Evolutionary conservation across 2,888 invertebrate species (phyloP).

Genomic region (Onchidella celtica): DNA sequence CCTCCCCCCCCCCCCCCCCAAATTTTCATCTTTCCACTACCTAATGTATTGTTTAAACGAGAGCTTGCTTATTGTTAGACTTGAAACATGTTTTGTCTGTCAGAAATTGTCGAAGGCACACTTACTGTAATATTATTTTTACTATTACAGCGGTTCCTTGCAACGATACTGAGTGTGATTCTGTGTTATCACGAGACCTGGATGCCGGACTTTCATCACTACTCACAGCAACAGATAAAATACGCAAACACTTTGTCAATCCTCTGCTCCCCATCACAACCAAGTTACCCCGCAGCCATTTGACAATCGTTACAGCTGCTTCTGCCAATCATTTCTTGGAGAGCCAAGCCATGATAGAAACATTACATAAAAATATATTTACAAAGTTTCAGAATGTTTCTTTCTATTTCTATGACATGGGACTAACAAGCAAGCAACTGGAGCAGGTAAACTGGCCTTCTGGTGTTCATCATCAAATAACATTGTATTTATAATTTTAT

Average conservation of each 20-base stretch:
- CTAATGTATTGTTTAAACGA: too few relatives aligned
- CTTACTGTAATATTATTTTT: too few relatives aligned
- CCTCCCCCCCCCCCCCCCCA: too few relatives aligned
- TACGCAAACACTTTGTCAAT: background rate
- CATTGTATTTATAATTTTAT: too few relatives aligned
- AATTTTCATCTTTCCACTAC: too few relatives aligned
- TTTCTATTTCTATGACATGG: slow-evolving; percentile 29
- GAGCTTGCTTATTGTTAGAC: too few relatives aligned
- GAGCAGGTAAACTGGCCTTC: slow-evolving; percentile 9
- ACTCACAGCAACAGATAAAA: background rate
- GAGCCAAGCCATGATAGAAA: slow-evolving; percentile 30
- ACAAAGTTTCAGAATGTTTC: slow-evolving; percentile 8
- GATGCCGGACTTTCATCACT: background rate
- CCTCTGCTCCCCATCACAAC: background rate
- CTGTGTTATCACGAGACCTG: background rate
- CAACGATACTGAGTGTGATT: background rate
- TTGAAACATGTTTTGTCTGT: too few relatives aligned
- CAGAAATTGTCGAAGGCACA: too few relatives aligned
- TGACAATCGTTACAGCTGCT: slow-evolving; percentile 31
- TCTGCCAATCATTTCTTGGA: slow-evolving; percentile 27
- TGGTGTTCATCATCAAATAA: too few relatives aligned
- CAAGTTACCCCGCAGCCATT: background rate
- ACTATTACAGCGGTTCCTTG: background rate
- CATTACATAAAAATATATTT: slow-evolving; percentile 22
- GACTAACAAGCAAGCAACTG: slow-evolving; percentile 7